Conservation (phyloP, 2,888 invertebrate species). For the Boloria euphrosyne region DNA sequence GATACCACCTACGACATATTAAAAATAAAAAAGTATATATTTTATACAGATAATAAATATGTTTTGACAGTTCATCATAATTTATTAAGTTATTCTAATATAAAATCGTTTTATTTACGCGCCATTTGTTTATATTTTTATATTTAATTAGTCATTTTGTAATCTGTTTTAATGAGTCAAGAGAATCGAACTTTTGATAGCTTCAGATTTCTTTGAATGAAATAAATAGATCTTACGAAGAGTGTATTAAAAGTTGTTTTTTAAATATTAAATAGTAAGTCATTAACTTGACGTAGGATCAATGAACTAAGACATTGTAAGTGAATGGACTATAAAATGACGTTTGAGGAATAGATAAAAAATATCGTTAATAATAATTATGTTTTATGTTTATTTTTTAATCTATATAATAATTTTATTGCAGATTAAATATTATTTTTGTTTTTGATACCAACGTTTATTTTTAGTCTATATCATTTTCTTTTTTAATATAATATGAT, state of each 20-base stretch:
- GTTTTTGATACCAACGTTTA: not conserved
- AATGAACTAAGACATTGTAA: conserved; percentile 28
- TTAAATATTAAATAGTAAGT: conserved; percentile 13
- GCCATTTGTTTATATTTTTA: conserved; percentile 15
- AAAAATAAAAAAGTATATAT: conserved; percentile 3
- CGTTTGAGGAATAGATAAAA: conserved; percentile 22
- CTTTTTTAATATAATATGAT: not conserved
- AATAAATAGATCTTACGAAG: not conserved
- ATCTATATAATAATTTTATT: conserved; percentile 6
- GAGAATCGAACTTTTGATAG: conserved; percentile 26
- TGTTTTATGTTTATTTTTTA: conserved; percentile 9
- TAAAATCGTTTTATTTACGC: conserved; percentile 15
- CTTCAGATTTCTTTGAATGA: not conserved
- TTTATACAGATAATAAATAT: not conserved
- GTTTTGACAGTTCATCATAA: conserved; percentile 6
- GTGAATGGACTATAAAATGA: conserved; percentile 22
- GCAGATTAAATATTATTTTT: not conserved
- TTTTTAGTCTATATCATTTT: conserved; percentile 3
- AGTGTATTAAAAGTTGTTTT: conserved; percentile 9
- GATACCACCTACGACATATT: not conserved
- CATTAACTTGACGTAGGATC: conserved; percentile 18
- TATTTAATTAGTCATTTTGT: not conserved
- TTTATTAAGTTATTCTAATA: conserved; percentile 4
- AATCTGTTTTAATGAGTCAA: conserved; percentile 7
- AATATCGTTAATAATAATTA: conserved; percentile 9